Percentiles rank a stretch among this genome's conserved stretches.
phyloP scores from a whole-genome alignment of 2,888 invertebrate species.

The Automeris io region DNA sequence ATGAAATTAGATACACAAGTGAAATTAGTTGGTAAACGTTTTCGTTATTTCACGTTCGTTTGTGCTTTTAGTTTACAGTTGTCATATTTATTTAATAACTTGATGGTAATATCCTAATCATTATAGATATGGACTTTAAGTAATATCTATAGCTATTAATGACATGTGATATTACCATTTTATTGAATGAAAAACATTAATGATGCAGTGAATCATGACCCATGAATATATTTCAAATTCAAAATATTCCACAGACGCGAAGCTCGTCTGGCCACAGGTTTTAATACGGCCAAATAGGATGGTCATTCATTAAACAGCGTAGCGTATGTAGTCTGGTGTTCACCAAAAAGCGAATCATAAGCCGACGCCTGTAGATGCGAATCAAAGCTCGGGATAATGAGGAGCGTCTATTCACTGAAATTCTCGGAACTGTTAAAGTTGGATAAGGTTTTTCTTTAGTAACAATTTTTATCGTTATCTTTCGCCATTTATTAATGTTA shows the following conservation, averaged over 20 bases:
- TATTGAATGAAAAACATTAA: too few species aligned
- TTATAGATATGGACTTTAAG: too few species aligned
- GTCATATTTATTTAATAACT: too few species aligned
- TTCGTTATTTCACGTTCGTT: too few species aligned
- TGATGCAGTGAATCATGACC: conserved; percentile 9
- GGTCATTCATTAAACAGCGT: conserved; percentile 33
- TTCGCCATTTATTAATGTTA: too few species aligned
- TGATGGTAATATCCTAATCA: too few species aligned
- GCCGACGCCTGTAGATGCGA: conserved; percentile 45
- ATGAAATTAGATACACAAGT: too few species aligned
- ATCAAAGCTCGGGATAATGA: conserved; percentile 64
- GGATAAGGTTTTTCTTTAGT: conserved; percentile 26
- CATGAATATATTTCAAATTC: conserved; percentile 61
- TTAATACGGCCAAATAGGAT: conserved; percentile 70
- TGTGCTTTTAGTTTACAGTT: too few species aligned
- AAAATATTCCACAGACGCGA: conserved; percentile 38
- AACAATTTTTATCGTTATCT: too few species aligned
- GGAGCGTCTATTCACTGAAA: conserved; percentile 47
- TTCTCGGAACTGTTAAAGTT: conserved; percentile 21
- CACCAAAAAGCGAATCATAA: conserved; percentile 63
- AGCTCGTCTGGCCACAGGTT: conserved; percentile 65
- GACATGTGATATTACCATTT: too few species aligned
- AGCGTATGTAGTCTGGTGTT: conserved; percentile 36
- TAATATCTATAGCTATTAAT: too few species aligned
- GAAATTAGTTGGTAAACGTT: too few species aligned